These are phyloP conservation scores for Ophioninae sp. DNA, from an alignment of 2,888 invertebrate genomes.

Conservation along the genomic window DNA sequence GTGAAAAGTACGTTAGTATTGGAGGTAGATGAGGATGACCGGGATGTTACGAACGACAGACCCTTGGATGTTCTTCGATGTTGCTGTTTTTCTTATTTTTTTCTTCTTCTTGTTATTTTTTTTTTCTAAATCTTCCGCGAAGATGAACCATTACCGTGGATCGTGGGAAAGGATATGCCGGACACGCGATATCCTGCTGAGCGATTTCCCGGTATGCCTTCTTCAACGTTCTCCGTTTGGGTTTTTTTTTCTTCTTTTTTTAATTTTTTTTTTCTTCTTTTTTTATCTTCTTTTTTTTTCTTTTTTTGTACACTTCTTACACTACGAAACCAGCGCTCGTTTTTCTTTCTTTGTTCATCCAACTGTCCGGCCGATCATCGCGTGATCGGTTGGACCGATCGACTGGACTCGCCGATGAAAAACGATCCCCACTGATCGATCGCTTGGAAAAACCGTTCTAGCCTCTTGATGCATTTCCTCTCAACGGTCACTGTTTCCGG, in stretches of 20 bases:
- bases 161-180: constrained; percentile 60
- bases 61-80: background rate
- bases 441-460: background rate
- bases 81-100: constrained; percentile 18
- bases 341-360: background rate
- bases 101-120: constrained; percentile 14
- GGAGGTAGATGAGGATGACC: background rate
- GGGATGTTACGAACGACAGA: background rate
- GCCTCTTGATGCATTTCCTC: background rate
- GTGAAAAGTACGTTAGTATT: constrained; percentile 10
- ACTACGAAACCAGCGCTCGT: background rate
- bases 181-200: constrained; percentile 61
- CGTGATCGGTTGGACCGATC: constrained; percentile 29
- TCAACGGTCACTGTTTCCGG: background rate
- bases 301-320: background rate
- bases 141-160: constrained; percentile 40
- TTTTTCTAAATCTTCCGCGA: constrained; percentile 8
- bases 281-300: constrained; percentile 8
- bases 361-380: constrained; percentile 29
- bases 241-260: constrained; percentile 1
- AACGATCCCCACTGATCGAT: background rate
- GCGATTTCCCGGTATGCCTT: constrained; percentile 53
- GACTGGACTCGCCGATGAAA: background rate
- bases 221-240: background rate
- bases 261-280: too few relatives aligned